Percentiles rank a stretch among this genome's conserved stretches.
Conservation (phyloP, 2,113 vertebrate genomes). For the Barnardius zonarius region DNA sequence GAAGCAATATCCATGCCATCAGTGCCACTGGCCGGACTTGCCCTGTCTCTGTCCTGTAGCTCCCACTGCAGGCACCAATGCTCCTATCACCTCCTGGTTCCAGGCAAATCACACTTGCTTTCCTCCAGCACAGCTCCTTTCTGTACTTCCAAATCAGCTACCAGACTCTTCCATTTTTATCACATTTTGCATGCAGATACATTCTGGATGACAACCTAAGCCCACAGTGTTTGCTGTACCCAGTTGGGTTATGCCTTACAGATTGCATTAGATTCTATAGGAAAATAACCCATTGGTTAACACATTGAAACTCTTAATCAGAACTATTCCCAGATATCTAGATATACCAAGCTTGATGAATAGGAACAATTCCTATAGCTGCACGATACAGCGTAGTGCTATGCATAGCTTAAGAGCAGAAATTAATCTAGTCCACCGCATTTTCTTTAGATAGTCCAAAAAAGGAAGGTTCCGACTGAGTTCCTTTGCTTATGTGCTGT, state of each 20-base stretch:
- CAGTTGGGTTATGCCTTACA: neutral
- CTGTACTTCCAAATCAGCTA: neutral
- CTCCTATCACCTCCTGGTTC: neutral
- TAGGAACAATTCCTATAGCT: neutral
- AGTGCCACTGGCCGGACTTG: fast-evolving
- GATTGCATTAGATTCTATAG: neutral
- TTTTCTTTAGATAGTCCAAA: neutral
- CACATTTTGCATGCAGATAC: neutral
- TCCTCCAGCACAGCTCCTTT: neutral
- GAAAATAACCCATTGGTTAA: neutral
- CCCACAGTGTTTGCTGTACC: neutral
- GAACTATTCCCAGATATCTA: neutral
- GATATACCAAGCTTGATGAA: neutral
- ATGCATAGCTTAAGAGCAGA: neutral
- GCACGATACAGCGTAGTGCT: neutral
- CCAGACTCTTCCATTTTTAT: neutral
- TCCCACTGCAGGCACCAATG: neutral
- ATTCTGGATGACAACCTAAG: neutral
- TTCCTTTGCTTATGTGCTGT: neutral
- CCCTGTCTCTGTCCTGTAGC: neutral
- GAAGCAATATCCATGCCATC: neutral
- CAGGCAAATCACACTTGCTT: neutral
- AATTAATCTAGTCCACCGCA: neutral
- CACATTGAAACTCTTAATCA: neutral
- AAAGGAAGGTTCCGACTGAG: neutral